Conservation (phyloP, 2,797 vertebrate species). For the Malacoctenus gilli region DNA sequence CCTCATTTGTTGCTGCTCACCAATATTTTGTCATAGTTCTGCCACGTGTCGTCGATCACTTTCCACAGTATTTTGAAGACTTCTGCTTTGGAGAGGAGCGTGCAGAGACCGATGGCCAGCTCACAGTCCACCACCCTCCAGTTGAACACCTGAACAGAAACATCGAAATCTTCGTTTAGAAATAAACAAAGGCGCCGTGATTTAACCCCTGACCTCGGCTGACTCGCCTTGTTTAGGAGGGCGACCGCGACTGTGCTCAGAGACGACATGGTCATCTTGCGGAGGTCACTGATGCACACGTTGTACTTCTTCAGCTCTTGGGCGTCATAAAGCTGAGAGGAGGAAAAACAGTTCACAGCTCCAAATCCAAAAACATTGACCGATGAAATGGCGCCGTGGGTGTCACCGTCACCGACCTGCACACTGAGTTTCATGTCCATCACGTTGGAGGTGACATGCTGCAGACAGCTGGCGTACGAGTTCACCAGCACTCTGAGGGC, state of each 20-base stretch:
- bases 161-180: not conserved
- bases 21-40: slow-evolving; percentile 94
- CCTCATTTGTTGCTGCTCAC: slow-evolving; percentile 82
- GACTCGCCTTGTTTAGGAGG: slow-evolving; percentile 71
- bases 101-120: slow-evolving; percentile 91
- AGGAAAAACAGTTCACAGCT: slow-evolving; percentile 1
- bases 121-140: slow-evolving; percentile 89
- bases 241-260: slow-evolving; percentile 77
- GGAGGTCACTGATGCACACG: slow-evolving; percentile 74
- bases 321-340: slow-evolving; percentile 79
- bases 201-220: slow-evolving; percentile 1
- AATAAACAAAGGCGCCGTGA: not conserved
- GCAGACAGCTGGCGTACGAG: slow-evolving; percentile 87
- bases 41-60: slow-evolving; percentile 89
- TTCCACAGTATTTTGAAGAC: slow-evolving; percentile 92
- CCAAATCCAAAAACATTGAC: no score
- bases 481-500: slow-evolving; percentile 85
- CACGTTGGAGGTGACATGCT: slow-evolving; percentile 86
- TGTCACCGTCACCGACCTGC: slow-evolving; percentile 79
- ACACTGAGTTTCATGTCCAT: slow-evolving; percentile 80
- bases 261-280: slow-evolving; percentile 73
- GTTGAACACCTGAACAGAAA: slow-evolving; percentile 85
- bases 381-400: not conserved
- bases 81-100: slow-evolving; percentile 84
- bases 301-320: slow-evolving; percentile 77